Evolutionary conservation across 2,113 vertebrate genomes (phyloP).

Genomic region (Indri indri): DNA sequence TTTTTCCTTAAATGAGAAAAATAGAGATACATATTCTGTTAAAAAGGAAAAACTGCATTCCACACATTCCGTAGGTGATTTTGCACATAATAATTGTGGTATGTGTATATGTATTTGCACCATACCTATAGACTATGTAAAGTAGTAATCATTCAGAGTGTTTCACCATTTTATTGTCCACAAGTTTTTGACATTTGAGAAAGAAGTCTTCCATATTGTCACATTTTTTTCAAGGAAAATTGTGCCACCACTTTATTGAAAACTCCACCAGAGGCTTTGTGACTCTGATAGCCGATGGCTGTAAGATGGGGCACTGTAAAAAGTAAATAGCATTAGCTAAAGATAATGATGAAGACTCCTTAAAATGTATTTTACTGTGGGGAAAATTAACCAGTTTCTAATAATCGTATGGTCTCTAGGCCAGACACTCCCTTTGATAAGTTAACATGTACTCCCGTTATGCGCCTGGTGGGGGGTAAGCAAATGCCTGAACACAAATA

Average conservation of each 20-base stretch:
- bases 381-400: constrained; percentile 86
- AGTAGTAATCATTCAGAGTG: not conserved
- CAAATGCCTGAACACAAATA: constrained; percentile 84
- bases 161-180: not conserved
- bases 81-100: not conserved
- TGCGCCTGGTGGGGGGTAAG: constrained; percentile 84
- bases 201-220: not conserved
- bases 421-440: constrained; percentile 85
- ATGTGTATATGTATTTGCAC: not conserved
- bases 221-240: constrained; percentile 10
- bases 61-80: not conserved
- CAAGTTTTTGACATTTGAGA: not conserved
- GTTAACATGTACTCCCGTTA: constrained; percentile 85
- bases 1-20: not conserved
- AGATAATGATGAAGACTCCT: constrained; percentile 78
- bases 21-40: not conserved
- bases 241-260: not conserved
- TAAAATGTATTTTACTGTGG: constrained; percentile 79
- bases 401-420: constrained; percentile 84
- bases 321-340: constrained; percentile 67
- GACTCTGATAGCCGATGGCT: not conserved
- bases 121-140: not conserved
- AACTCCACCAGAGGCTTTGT: not conserved
- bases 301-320: not conserved
- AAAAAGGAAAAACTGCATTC: not conserved